Base-by-base conservation (phyloP, 2,113 vertebrate genomes). In the Riparia riparia region DNA sequence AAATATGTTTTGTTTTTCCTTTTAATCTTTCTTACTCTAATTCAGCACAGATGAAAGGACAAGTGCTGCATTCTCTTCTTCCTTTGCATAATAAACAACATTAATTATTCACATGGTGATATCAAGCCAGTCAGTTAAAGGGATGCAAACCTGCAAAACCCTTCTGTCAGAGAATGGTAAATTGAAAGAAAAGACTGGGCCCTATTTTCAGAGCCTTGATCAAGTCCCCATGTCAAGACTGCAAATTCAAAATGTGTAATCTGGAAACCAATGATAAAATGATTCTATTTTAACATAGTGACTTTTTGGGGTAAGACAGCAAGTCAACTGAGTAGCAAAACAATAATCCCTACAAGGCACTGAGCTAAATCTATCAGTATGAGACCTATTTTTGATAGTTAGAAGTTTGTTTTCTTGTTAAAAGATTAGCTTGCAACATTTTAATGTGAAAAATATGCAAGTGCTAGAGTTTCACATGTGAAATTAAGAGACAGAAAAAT, bases 361-460 rank as follows among this genome's bases (percentile, higher is more conserved):
- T 79, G 47, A 90, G 49, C 51, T 95, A 90, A 96, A 95, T 89
- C 82, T 95, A 89, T 24, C 76, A 85, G 41, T 32, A 58, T 20
- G 28, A 94, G 50, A 49, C 44, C 41, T 85, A 51, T 32, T 93
- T 91, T 76, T 90, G 45, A 86, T n/a, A 68, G 34, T 21, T 34
- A 92, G n/a, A 91, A 74, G 31, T 82, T 90, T 89, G 41, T 89
- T 95, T 89, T 87, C 70, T 44, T 85, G 24, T 74, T 86, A 84
- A 89, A 90, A 69, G 76, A 78, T 56, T 37, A 91, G 53, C 42
- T 93, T 65, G 49, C 10, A 66, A 86, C 22, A 57, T 93, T 83
- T 80, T 66, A 24, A 86, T 42, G 44, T 18, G 61, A 69, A 68
- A 90, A 89, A 49, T 45, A 66, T 51, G 49, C 72, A 92, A 86